phyloP scores from a whole-genome alignment of 1,140 invertebrate species.

The Caenorhabditis inopinata region DNA sequence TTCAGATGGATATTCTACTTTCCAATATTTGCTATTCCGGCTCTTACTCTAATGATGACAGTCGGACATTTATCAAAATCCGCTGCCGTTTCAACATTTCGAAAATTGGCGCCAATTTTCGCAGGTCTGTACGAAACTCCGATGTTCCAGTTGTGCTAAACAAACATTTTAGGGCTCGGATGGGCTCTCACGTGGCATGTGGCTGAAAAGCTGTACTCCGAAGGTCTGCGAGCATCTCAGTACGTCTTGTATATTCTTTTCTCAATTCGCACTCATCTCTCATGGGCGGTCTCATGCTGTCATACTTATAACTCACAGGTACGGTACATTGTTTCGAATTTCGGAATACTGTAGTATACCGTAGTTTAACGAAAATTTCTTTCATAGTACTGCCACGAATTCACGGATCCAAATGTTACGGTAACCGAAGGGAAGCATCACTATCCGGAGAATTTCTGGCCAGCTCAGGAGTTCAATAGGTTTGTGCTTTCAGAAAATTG shows the following conservation, averaged over 20 bases:
- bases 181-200: constrained; percentile 47
- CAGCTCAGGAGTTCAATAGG: constrained; percentile 50
- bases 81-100: constrained; percentile 39
- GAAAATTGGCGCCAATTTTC: constrained; percentile 42
- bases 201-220: constrained; percentile 38
- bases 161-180: constrained; percentile 41
- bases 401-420: constrained; percentile 26
- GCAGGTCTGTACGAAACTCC: too few relatives aligned
- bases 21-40: constrained; percentile 36
- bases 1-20: constrained; percentile 33
- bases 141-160: background rate
- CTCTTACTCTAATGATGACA: constrained; percentile 20
- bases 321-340: background rate
- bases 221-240: constrained; percentile 41
- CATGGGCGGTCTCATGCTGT: constrained; percentile 47
- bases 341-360: too few relatives aligned
- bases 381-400: constrained; percentile 3
- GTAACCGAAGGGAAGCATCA: background rate
- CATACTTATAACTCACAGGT: constrained; percentile 36
- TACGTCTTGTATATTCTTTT: constrained; percentile 41
- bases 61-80: constrained; percentile 32
- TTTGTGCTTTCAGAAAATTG: background rate
- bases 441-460: constrained; percentile 48
- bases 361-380: background rate
- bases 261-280: constrained; percentile 34